phyloP scores from a whole-genome alignment of 1,140 invertebrate genomes.

The Caenorhabditis tropicalis region DNA sequence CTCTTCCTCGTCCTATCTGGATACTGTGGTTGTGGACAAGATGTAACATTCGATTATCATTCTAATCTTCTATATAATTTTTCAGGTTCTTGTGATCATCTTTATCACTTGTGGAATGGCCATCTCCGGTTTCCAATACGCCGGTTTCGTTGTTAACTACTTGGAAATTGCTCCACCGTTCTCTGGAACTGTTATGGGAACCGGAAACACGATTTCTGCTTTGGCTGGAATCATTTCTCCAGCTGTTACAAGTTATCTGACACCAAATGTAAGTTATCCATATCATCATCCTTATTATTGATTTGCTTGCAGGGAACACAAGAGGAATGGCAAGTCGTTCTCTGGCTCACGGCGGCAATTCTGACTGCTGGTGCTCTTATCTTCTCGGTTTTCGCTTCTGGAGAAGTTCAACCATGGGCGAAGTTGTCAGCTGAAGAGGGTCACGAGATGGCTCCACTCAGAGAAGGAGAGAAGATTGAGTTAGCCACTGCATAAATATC shows the following conservation, averaged over 20 bases:
- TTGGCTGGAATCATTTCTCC: slow-evolving; percentile 69
- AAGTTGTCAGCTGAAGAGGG: slow-evolving; percentile 16
- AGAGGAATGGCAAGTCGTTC: slow-evolving; percentile 73
- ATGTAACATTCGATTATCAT: slow-evolving; percentile 42
- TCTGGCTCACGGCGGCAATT: slow-evolving; percentile 72
- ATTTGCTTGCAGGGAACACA: slow-evolving; percentile 68
- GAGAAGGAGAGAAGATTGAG: slow-evolving; percentile 30
- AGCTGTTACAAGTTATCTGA: slow-evolving; percentile 67
- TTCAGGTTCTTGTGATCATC: slow-evolving; percentile 63
- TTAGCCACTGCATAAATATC: not conserved
- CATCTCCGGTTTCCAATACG: slow-evolving; percentile 74
- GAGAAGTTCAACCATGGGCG: slow-evolving; percentile 69
- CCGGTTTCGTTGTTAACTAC: slow-evolving; percentile 75
- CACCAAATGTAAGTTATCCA: slow-evolving; percentile 60
- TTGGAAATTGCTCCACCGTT: slow-evolving; percentile 75
- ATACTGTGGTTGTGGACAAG: slow-evolving; percentile 66
- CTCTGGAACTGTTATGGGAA: slow-evolving; percentile 66
- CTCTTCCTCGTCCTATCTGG: slow-evolving; percentile 67
- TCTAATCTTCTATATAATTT: not conserved
- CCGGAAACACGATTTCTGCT: slow-evolving; percentile 70
- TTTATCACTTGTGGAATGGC: slow-evolving; percentile 72
- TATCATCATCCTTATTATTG: not conserved
- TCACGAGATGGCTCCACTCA: slow-evolving; percentile 33
- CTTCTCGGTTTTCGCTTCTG: slow-evolving; percentile 68
- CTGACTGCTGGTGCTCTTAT: slow-evolving; percentile 68